phyloP scores from a whole-genome alignment of 2,888 invertebrate species.

The Omphaloscelis lunosa region DNA sequence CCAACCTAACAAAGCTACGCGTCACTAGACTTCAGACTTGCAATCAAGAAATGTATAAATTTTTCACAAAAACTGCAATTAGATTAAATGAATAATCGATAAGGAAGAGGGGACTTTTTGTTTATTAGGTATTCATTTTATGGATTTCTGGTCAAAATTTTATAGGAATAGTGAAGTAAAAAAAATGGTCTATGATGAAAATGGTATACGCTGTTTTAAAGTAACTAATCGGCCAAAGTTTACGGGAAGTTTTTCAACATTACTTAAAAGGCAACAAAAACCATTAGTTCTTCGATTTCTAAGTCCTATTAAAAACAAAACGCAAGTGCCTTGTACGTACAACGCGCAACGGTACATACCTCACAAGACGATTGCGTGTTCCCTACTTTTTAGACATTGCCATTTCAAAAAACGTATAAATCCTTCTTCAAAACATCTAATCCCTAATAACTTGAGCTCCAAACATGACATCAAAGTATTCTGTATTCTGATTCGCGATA shows the following conservation, averaged over 20 bases:
- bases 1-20: constrained; percentile 41
- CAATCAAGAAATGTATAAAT: constrained; percentile 14
- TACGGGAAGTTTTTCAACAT: neutral
- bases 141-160: neutral
- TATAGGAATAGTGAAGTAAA: neutral
- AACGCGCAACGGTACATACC: neutral
- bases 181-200: neutral
- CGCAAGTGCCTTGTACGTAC: neutral
- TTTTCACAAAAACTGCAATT: constrained; percentile 15
- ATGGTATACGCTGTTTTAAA: neutral
- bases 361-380: constrained; percentile 5
- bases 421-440: constrained; percentile 21
- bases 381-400: neutral
- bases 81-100: constrained; percentile 31
- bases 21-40: constrained; percentile 35
- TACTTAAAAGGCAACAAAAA: neutral
- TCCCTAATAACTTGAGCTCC: constrained; percentile 28
- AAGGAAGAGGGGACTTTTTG: constrained; percentile 12
- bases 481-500: constrained; percentile 45
- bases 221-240: neutral
- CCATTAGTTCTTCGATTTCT: neutral
- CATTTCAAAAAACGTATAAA: neutral
- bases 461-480: constrained; percentile 49
- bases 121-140: neutral
- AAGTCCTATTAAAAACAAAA: neutral